phyloP scores from a whole-genome alignment of 2,888 invertebrate genomes.

The Aleiodes leptofemur region DNA sequence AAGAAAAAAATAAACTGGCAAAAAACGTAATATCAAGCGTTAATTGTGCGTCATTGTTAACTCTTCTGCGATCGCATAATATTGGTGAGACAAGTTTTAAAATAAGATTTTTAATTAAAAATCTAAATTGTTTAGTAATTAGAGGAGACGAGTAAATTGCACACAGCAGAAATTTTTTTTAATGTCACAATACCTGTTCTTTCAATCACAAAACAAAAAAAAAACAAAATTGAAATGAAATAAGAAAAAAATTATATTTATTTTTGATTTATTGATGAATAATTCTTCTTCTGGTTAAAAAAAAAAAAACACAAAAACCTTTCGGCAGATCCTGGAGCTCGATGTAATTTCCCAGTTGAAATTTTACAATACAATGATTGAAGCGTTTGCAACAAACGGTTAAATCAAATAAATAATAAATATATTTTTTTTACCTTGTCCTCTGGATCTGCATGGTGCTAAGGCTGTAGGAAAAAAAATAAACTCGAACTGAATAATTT shows the following conservation, averaged over 20 bases:
- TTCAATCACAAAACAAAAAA: constrained; percentile 15
- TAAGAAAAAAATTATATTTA: background rate
- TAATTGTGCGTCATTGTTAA: constrained; percentile 45
- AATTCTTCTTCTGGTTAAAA: background rate
- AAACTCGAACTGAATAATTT: constrained; percentile 40
- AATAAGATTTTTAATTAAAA: constrained; percentile 28
- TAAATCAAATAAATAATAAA: constrained; percentile 10
- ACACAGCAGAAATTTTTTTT: constrained; percentile 30
- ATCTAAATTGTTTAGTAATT: constrained; percentile 24
- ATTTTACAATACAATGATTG: background rate
- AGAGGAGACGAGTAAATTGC: constrained; percentile 23
- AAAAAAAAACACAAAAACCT: background rate
- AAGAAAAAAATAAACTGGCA: constrained; percentile 31
- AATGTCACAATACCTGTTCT: constrained; percentile 15
- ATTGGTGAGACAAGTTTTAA: constrained; percentile 59
- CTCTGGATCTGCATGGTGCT: constrained; percentile 36
- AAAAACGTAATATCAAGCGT: background rate
- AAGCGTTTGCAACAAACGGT: constrained; percentile 1
- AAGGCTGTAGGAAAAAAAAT: constrained; percentile 16
- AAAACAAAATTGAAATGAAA: constrained; percentile 20
- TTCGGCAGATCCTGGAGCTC: constrained; percentile 31
- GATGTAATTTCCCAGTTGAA: constrained; percentile 25
- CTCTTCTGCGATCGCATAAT: constrained; percentile 69
- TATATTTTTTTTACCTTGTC: constrained; percentile 34
- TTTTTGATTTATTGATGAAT: constrained; percentile 1